Base-by-base conservation (phyloP, 2,888 invertebrate species). In the Epirrita christyi region DNA sequence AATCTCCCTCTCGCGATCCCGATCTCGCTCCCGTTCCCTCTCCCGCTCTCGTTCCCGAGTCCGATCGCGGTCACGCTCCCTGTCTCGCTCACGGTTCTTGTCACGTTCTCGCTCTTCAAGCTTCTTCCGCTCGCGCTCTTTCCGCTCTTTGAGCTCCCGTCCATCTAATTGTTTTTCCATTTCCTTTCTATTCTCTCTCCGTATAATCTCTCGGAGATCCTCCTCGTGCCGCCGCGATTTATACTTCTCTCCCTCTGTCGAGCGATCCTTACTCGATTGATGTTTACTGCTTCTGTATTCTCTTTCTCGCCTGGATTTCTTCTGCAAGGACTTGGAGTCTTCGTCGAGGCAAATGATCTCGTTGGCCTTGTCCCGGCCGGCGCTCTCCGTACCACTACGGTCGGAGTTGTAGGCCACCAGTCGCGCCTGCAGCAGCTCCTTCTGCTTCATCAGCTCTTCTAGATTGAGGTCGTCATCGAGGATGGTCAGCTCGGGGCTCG, bases 391-490 rank as follows among this genome's bases (percentile, higher is more conserved):
- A 42, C 93, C 93, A 32, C 94, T 93, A 62, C 87, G 93, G 63
- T 95, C 95, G 0, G 95, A 96, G 73, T 93, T 93, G 78, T 96
- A 96, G 60, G 96, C 96, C 43, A 95, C 95, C 44, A 96, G 87
- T 34, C 96, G 93, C 37, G 96, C 96, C 86, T 97, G 97, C 42
- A 97, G 87, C 41, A 95, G 72, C 73, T 96, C 97, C 86, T 97
- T 97, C 80, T 97, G 97, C 73, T 95, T 95, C 97, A 97, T 97
- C 55, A 97, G 87, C 67, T 97, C 97, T 75, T 97, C 97, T 28
- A 97, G 85, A 79, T 97, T 97, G 69, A 97, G 94, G 72, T 97
- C 97, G 66, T 97, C 97, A 79, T 97, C 97, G 55, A 96, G 95
- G 55, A 96, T 93, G 7, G 94, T 93, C 55, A 96, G 93, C 67